These are phyloP conservation scores for Scolopax bukidnonensis DNA, from an alignment of 2,797 vertebrate species.

Conservation along the genomic window DNA sequence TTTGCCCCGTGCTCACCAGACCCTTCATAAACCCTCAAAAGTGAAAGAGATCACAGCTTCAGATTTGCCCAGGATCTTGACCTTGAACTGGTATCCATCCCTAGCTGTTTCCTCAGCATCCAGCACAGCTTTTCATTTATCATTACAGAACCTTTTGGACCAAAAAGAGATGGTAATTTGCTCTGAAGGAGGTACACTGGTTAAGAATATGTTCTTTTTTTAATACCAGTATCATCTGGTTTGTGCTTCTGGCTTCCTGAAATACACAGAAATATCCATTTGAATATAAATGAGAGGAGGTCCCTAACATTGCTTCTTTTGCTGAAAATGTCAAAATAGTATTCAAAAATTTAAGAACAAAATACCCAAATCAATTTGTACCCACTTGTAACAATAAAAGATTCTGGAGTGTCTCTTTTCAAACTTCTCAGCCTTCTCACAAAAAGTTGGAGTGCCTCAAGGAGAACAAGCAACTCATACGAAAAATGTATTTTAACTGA, in stretches of 20 bases:
- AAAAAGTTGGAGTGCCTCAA: neutral
- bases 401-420: neutral
- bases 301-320: neutral
- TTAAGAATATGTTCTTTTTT: slow-evolving; percentile 44
- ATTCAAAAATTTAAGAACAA: neutral
- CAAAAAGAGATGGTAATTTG: slow-evolving; percentile 29
- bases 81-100: neutral
- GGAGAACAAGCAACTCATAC: neutral
- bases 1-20: neutral
- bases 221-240: slow-evolving; percentile 52
- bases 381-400: neutral
- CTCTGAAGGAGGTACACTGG: slow-evolving; percentile 31
- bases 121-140: slow-evolving; percentile 7
- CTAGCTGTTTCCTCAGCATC: neutral
- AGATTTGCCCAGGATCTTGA: neutral
- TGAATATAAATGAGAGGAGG: slow-evolving; percentile 37
- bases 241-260: slow-evolving; percentile 40
- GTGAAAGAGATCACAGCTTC: neutral
- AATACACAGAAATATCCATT: slow-evolving; percentile 20
- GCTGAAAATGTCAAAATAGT: neutral
- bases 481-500: neutral
- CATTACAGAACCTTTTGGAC: slow-evolving; percentile 17
- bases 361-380: neutral
- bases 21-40: neutral
- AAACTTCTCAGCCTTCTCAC: neutral